Percentiles rank a stretch among this genome's conserved stretches.
phyloP scores from a whole-genome alignment of 2,797 vertebrate genomes.

The Phataginus tricuspis region DNA sequence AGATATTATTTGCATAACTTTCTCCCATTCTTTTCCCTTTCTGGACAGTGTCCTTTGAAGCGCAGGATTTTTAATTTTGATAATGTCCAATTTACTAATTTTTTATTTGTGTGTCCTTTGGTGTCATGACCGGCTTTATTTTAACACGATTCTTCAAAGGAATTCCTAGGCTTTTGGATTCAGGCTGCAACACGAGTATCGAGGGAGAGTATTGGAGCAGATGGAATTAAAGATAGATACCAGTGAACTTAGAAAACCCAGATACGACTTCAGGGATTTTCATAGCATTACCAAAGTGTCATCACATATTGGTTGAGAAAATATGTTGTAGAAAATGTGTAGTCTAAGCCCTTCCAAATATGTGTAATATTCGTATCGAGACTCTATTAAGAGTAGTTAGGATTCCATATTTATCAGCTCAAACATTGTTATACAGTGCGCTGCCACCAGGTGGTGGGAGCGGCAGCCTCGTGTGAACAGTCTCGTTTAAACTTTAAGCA shows the following conservation, averaged over 20 bases:
- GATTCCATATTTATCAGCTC: neutral
- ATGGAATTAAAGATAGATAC: neutral
- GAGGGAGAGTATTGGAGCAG: neutral
- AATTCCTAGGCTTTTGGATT: neutral
- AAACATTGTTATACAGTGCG: neutral
- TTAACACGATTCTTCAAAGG: neutral
- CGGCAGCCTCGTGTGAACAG: neutral
- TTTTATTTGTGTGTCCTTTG: neutral
- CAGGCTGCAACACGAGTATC: too few relatives aligned
- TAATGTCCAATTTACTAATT: neutral
- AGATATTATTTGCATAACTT: neutral
- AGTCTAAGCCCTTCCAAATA: neutral
- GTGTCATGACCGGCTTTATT: neutral
- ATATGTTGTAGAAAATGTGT: neutral
- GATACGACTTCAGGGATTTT: neutral
- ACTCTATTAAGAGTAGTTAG: neutral
- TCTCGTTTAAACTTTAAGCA: neutral
- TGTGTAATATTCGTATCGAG: neutral
- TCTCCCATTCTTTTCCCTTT: neutral
- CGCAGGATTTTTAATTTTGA: neutral
- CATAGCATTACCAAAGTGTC: too few relatives aligned
- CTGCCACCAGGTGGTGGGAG: conserved; percentile 48
- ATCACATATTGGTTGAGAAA: neutral
- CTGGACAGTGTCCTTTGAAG: neutral
- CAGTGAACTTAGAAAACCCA: neutral